Conservation (phyloP, 2,888 invertebrate species). For the Dicranocentrus wangi region DNA sequence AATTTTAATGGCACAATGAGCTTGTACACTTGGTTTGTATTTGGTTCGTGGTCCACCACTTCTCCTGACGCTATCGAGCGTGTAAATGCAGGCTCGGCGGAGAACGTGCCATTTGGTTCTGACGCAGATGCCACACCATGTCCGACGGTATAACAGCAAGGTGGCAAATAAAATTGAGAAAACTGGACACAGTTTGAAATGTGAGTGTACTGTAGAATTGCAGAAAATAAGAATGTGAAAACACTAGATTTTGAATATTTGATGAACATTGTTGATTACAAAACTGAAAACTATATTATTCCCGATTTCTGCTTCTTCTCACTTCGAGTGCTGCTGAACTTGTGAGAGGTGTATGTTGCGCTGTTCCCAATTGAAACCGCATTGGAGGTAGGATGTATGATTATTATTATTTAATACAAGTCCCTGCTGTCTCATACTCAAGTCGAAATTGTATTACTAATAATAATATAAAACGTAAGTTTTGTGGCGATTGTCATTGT, state of each 20-base stretch:
- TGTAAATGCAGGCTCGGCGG: conserved; percentile 3
- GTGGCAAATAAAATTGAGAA: conserved; percentile 69
- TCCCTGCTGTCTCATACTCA: too few relatives aligned
- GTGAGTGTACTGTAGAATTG: not conserved
- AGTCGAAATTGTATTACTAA: too few relatives aligned
- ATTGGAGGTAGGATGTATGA: not conserved
- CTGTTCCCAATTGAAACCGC: not conserved
- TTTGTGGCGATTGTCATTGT: conserved; percentile 33
- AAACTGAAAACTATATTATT: too few relatives aligned
- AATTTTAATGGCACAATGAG: conserved; percentile 53
- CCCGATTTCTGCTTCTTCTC: not conserved
- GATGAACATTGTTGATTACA: not conserved
- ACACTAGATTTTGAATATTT: not conserved
- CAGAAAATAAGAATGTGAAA: not conserved
- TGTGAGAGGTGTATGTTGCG: conserved; percentile 9
- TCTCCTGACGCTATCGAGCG: conserved; percentile 27
- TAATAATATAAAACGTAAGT: not conserved
- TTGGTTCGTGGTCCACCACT: conserved; percentile 10
- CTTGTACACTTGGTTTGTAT: conserved; percentile 40
- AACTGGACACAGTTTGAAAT: conserved; percentile 54
- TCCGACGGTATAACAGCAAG: conserved; percentile 65
- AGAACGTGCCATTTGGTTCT: conserved; percentile 34
- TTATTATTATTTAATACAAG: too few relatives aligned
- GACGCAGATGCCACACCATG: conserved; percentile 26
- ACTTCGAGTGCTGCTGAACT: conserved; percentile 37